A percentile compares a stretch with the other conserved stretches of the same genome.
Conservation (phyloP, 2,113 vertebrate species). For the Cryptomyrus ogoouensis region DNA sequence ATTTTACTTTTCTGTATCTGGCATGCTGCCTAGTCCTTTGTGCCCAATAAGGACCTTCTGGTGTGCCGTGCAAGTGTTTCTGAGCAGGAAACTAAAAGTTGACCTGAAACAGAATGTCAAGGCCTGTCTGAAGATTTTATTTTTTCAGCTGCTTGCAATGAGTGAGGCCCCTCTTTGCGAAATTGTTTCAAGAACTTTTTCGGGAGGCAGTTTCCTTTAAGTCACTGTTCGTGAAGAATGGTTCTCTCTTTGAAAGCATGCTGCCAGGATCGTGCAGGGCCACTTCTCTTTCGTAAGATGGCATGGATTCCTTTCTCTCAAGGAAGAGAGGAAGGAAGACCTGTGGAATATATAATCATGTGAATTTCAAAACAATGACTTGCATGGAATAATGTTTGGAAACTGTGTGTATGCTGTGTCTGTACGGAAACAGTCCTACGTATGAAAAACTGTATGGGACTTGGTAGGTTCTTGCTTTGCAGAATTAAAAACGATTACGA, state of each 20-base stretch:
- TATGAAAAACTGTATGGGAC: not conserved
- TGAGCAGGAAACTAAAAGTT: constrained; percentile 52
- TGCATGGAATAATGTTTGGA: not conserved
- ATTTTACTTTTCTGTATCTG: constrained; percentile 36
- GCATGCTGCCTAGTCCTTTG: constrained; percentile 20
- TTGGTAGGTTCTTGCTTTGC: not conserved
- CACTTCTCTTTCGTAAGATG: constrained; percentile 14
- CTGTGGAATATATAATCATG: not conserved
- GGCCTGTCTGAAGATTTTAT: constrained; percentile 48
- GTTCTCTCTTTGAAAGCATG: constrained; percentile 25
- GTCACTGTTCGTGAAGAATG: constrained; percentile 28
- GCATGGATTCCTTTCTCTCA: not conserved
- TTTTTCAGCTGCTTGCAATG: constrained; percentile 57
- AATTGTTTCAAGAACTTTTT: constrained; percentile 48
- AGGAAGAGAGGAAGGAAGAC: not conserved
- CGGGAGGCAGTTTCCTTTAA: constrained; percentile 33
- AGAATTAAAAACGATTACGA: not conserved
- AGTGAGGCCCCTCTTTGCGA: constrained; percentile 35
- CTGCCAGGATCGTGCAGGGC: constrained; percentile 7
- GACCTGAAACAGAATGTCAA: constrained; percentile 50
- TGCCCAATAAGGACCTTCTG: constrained; percentile 27
- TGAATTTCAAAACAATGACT: not conserved
- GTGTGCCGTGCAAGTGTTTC: constrained; percentile 40
- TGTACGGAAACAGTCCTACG: not conserved
- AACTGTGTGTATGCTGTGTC: not conserved